Conservation (phyloP, 2,797 vertebrate genomes). For the Enoplosus armatus region DNA sequence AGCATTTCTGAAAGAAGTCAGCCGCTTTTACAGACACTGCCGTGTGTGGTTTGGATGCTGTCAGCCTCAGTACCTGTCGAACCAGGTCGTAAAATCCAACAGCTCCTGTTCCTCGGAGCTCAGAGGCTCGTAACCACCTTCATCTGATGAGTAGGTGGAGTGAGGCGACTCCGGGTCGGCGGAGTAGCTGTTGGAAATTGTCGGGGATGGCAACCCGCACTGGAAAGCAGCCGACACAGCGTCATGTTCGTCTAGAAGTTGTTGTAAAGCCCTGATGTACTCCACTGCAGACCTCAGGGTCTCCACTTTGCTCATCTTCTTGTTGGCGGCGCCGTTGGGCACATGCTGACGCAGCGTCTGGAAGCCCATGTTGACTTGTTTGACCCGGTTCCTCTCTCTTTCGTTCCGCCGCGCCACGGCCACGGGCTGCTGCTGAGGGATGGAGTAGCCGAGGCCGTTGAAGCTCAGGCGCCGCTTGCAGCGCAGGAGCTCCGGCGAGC, state of each 20-base stretch:
- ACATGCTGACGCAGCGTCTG: slow-evolving; percentile 96
- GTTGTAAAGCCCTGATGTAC: slow-evolving; percentile 95
- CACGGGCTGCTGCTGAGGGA: slow-evolving; percentile 87
- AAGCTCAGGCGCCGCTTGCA: slow-evolving; percentile 91
- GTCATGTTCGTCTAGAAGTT: slow-evolving; percentile 93
- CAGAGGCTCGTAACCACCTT: slow-evolving; percentile 92
- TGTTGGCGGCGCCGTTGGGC: slow-evolving; percentile 93
- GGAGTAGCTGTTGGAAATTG: slow-evolving; percentile 84
- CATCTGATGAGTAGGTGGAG: slow-evolving; percentile 91
- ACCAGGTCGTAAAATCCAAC: slow-evolving; percentile 94
- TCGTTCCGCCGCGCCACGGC: slow-evolving; percentile 94
- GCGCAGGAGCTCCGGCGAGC: slow-evolving; percentile 92
- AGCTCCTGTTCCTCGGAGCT: slow-evolving; percentile 93
- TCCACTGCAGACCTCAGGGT: slow-evolving; percentile 96
- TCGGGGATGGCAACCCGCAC: slow-evolving; percentile 86
- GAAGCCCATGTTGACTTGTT: slow-evolving; percentile 97
- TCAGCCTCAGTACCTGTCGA: slow-evolving; percentile 91
- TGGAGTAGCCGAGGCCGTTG: slow-evolving; percentile 84
- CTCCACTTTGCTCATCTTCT: slow-evolving; percentile 99
- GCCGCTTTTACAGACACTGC: slow-evolving; percentile 50
- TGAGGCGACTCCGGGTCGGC: slow-evolving; percentile 91
- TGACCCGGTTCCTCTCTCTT: slow-evolving; percentile 95
- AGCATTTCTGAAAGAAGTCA: slow-evolving; percentile 44
- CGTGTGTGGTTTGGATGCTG: slow-evolving; percentile 15
- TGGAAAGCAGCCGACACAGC: slow-evolving; percentile 88